A percentile compares a stretch with the other conserved stretches of the same genome.
Conservation (phyloP, 2,888 invertebrate species). For the Metellina segmentata region DNA sequence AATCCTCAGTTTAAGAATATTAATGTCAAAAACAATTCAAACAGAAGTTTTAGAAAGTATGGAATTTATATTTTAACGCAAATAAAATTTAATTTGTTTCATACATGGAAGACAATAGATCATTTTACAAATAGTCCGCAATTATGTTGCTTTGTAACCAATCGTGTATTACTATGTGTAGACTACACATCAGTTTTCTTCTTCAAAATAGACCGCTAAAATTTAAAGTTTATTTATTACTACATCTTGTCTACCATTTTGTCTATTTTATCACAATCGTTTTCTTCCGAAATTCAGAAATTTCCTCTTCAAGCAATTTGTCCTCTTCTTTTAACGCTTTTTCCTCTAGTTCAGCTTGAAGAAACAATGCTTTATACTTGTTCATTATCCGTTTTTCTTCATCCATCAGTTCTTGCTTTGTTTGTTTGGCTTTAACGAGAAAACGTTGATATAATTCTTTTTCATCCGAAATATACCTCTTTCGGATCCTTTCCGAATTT, state of each 20-base stretch:
- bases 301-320: not conserved
- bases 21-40: too few relatives aligned
- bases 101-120: too few relatives aligned
- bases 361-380: conserved; percentile 20
- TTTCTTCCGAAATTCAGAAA: not conserved
- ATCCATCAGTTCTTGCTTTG: conserved; percentile 97
- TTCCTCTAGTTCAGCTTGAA: not conserved
- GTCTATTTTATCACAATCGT: not conserved
- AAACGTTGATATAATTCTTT: conserved; percentile 99
- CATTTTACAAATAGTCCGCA: too few relatives aligned
- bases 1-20: too few relatives aligned
- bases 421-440: conserved; percentile 96
- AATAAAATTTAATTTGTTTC: too few relatives aligned
- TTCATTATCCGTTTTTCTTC: conserved; percentile 50
- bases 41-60: too few relatives aligned
- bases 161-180: too few relatives aligned
- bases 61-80: too few relatives aligned
- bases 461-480: conserved; percentile 95
- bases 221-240: not conserved
- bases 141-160: too few relatives aligned
- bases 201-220: too few relatives aligned
- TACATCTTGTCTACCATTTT: not conserved
- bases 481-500: conserved; percentile 80
- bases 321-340: not conserved
- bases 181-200: too few relatives aligned